Percentiles rank a stretch among this genome's conserved stretches.
Evolutionary conservation across 2,113 vertebrate species (phyloP).

Genomic region (Vombatus ursinus): DNA sequence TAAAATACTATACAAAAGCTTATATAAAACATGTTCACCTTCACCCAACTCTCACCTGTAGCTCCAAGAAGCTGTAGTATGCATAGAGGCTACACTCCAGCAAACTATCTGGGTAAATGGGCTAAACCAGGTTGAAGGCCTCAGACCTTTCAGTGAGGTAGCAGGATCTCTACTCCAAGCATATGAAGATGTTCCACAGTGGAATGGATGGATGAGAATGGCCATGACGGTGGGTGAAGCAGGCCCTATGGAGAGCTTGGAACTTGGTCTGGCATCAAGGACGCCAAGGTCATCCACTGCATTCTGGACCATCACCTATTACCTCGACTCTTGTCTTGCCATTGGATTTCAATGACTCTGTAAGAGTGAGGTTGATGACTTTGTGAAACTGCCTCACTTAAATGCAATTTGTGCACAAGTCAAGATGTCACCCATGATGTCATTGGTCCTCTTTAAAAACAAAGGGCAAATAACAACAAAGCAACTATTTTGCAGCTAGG

Average conservation of each 20-base stretch:
- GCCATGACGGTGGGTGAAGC: background rate
- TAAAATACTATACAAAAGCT: background rate
- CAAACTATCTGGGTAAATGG: background rate
- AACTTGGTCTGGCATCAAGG: background rate
- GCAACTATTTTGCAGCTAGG: background rate
- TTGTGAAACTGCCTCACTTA: background rate
- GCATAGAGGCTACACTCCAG: background rate
- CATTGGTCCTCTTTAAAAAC: background rate
- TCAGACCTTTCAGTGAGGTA: background rate
- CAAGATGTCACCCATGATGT: background rate
- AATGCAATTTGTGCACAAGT: background rate
- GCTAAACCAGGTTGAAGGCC: background rate
- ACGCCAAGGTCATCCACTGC: background rate
- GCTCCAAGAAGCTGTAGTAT: background rate
- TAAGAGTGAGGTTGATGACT: background rate
- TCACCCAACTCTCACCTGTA: background rate
- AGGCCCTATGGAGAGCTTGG: background rate
- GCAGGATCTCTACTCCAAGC: background rate
- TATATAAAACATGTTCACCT: background rate
- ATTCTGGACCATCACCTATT: no score
- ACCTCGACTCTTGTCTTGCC: background rate
- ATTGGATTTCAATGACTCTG: background rate
- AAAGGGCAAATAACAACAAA: background rate
- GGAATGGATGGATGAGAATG: background rate
- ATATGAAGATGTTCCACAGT: background rate